Conservation (phyloP, 2,797 vertebrate species). For the Florisuga fusca region DNA sequence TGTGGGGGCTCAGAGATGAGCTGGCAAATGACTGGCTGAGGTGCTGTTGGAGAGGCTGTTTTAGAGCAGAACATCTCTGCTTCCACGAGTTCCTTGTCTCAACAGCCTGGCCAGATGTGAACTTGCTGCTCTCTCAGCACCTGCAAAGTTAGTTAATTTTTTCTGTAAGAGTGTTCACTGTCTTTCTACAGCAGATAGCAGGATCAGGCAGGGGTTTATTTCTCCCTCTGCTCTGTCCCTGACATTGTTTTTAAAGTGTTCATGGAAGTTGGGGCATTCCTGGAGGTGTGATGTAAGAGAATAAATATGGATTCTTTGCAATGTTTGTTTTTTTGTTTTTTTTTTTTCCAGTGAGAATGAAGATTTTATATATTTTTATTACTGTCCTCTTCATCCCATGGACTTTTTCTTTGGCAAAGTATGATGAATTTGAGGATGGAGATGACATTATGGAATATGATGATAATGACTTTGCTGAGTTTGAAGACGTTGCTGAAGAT, state of each 20-base stretch:
- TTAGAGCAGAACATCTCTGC: background rate
- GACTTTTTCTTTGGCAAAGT: constrained; percentile 84
- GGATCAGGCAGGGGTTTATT: background rate
- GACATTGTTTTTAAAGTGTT: background rate
- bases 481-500: constrained; percentile 92
- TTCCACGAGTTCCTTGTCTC: background rate
- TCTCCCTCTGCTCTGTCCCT: background rate
- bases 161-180: background rate
- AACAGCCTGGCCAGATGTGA: background rate
- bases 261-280: background rate
- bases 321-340: background rate
- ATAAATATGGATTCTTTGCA: background rate
- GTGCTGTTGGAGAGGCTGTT: background rate
- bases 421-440: constrained; percentile 95
- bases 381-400: constrained; percentile 65
- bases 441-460: constrained; percentile 96
- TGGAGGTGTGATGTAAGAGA: background rate
- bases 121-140: background rate
- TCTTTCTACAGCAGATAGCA: background rate
- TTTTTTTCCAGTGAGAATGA: constrained; percentile 73
- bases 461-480: constrained; percentile 98
- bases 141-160: background rate
- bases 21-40: background rate
- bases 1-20: background rate
- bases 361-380: constrained; percentile 61